Base-by-base conservation (phyloP, 2,888 invertebrate genomes). In the Troides oblongomaculatus region DNA sequence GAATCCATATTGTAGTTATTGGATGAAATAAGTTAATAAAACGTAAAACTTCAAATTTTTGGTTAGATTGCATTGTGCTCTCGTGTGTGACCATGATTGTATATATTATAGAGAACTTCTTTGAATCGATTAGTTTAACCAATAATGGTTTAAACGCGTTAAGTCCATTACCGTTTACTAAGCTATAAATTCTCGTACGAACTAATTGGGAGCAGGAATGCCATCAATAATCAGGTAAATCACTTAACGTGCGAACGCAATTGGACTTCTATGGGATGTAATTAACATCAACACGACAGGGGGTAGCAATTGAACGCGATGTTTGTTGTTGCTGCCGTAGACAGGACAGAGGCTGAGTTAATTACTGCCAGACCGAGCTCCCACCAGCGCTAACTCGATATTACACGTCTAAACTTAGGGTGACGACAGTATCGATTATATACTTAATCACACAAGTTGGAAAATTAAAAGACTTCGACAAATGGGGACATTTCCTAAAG, bases 251-350 rank as follows among this genome's bases (percentile, higher is more conserved):
- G 43, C 56, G 25, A 7, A 50, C 23, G 57, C 30, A 59, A 63
- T 59, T 50, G 63, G 30, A 63, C 59, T 68, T 59, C 50, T 63
- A 63, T 30, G 21, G 21, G 2, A 69, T 30, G 60, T 56, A 64
- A 69, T 64, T 57, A 69, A 21, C 60, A 56, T 64, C 60, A 43
- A 61, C 61, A 43, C 64, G 64, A 63, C 36, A 43, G 30, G 7
- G 64, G 30, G 21, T 56, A 64, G n/a, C 43, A 69, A 69, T 61
- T 69, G 61, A 69, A 57, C 30, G 43, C 56, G 50, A 25, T 61
- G 57, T 67, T 67, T 67, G 66, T 43, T 60, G 62, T 53, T 4
- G 64, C 39, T 61, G 69, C n/a, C 56, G 14, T 10, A 46, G 61
- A 36, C 21, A 30, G 61, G 23, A 21, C 21, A 21, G 17, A 18